These are phyloP conservation scores for Drosophila paramelanica DNA, from an alignment of 2,888 invertebrate species.

Conservation along the genomic window DNA sequence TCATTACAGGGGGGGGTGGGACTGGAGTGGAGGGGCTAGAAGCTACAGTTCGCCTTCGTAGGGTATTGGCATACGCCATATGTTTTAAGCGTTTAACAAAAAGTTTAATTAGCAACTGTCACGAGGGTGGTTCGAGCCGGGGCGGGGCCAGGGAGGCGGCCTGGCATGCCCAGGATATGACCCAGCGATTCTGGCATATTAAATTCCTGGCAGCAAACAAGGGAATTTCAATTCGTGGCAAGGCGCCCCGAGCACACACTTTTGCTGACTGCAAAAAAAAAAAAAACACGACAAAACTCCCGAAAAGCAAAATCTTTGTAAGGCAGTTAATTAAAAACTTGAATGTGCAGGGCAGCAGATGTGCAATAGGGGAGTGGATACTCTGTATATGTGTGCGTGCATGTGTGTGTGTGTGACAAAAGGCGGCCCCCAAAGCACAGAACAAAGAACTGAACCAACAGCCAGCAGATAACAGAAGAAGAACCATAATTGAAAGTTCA, in stretches of 20 bases:
- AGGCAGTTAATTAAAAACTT: slow-evolving; percentile 76
- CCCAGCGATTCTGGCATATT: slow-evolving; percentile 52
- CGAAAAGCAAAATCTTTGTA: slow-evolving; percentile 70
- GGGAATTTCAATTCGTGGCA: slow-evolving; percentile 72
- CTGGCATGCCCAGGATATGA: slow-evolving; percentile 21
- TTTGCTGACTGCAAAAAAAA: slow-evolving; percentile 28
- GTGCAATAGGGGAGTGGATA: slow-evolving; percentile 2
- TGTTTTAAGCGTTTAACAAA: slow-evolving; percentile 52
- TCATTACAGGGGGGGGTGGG: slow-evolving; percentile 49
- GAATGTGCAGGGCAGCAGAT: slow-evolving; percentile 22
- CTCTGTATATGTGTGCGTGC: slow-evolving; percentile 5
- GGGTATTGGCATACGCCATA: slow-evolving; percentile 42
- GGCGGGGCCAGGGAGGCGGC: background rate
- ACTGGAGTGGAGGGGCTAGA: background rate
- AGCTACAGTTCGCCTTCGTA: background rate
- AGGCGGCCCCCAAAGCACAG: background rate
- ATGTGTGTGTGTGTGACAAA: slow-evolving; percentile 18
- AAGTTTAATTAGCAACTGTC: slow-evolving; percentile 70
- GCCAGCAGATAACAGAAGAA: background rate
- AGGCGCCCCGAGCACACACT: slow-evolving; percentile 45
- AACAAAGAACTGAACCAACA: slow-evolving; percentile 28
- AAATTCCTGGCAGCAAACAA: slow-evolving; percentile 50
- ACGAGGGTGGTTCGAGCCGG: slow-evolving; percentile 14
- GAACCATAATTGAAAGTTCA: slow-evolving; percentile 43
- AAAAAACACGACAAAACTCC: slow-evolving; percentile 19